Percentiles rank a stretch among this genome's conserved stretches.
Evolutionary conservation across 1,140 invertebrate genomes (phyloP).

Genomic region (Drosophila bocki): DNA sequence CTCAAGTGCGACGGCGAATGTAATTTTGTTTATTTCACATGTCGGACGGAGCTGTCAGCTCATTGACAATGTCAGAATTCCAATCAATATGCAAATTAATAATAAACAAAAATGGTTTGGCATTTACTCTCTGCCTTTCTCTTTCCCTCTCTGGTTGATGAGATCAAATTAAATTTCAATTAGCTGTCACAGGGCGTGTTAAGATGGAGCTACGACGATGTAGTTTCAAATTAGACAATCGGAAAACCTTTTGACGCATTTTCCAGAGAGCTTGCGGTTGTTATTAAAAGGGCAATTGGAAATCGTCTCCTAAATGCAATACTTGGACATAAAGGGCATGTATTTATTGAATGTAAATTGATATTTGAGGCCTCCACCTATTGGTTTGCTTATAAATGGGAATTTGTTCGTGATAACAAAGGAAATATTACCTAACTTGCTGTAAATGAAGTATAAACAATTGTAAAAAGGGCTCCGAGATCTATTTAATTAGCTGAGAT

Average conservation of each 20-base stretch:
- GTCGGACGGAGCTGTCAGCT: slow-evolving; percentile 61
- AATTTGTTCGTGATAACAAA: too few relatives aligned
- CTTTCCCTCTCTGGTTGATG: background rate
- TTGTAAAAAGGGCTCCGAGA: background rate
- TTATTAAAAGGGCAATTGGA: slow-evolving; percentile 25
- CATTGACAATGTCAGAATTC: slow-evolving; percentile 67
- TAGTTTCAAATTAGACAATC: slow-evolving; percentile 30
- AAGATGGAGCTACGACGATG: slow-evolving; percentile 9
- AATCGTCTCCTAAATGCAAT: background rate
- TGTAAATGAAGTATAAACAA: background rate
- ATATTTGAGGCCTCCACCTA: background rate
- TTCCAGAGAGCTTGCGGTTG: slow-evolving; percentile 17
- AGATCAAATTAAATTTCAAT: slow-evolving; percentile 60
- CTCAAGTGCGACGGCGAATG: slow-evolving; percentile 45
- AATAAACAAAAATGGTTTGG: slow-evolving; percentile 77
- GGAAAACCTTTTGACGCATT: slow-evolving; percentile 13
- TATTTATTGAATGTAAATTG: slow-evolving; percentile 7
- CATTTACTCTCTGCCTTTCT: slow-evolving; percentile 33
- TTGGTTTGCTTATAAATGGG: background rate
- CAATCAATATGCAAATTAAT: slow-evolving; percentile 84
- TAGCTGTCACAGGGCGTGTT: slow-evolving; percentile 62
- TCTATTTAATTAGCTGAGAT: background rate
- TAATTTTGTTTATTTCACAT: slow-evolving; percentile 66
- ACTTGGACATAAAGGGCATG: background rate
- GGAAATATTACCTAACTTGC: background rate